phyloP scores from a whole-genome alignment of 30 jellyfish, hydroid and myxozoan species.

The Cassiopea xamachana region DNA sequence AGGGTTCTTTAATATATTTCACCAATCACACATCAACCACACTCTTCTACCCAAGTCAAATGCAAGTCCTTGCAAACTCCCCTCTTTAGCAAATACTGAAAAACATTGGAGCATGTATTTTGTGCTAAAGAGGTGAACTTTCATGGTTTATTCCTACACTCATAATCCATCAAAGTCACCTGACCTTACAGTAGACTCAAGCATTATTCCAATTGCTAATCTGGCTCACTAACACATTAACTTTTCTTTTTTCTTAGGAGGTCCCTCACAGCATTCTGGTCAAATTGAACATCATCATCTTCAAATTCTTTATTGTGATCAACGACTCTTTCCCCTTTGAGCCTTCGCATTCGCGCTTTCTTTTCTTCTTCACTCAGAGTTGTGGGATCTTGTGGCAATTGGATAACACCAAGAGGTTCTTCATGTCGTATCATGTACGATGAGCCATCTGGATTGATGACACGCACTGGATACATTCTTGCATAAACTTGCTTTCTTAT shows the following conservation, averaged over 20 bases:
- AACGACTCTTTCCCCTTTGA: conserved; percentile 74
- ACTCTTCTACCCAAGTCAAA: too few relatives aligned
- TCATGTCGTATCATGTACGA: conserved; percentile 86
- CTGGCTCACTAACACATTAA: background rate
- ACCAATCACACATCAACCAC: too few relatives aligned
- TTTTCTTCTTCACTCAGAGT: conserved; percentile 81
- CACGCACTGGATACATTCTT: conserved; percentile 77
- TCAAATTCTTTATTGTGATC: conserved; percentile 59
- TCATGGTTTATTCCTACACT: background rate
- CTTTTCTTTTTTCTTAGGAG: conserved; percentile 61
- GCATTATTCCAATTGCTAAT: background rate
- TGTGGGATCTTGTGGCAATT: conserved; percentile 90
- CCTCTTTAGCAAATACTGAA: too few relatives aligned
- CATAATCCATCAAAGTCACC: background rate
- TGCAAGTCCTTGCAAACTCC: too few relatives aligned
- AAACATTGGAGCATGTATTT: background rate
- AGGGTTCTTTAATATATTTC: too few relatives aligned
- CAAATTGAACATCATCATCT: conserved; percentile 92
- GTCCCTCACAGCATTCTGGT: conserved; percentile 80
- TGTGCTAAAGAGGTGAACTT: background rate
- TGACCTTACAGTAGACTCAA: background rate
- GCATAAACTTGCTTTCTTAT: conserved; percentile 83
- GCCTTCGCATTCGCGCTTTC: conserved; percentile 67
- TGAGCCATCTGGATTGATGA: conserved; percentile 93
- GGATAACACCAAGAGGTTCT: conserved; percentile 89